Percentiles rank a stretch among this genome's conserved stretches.
These are phyloP conservation scores for Dendrocopos noguchii DNA, from an alignment of 2,113 vertebrate genomes.

Conservation along the genomic window DNA sequence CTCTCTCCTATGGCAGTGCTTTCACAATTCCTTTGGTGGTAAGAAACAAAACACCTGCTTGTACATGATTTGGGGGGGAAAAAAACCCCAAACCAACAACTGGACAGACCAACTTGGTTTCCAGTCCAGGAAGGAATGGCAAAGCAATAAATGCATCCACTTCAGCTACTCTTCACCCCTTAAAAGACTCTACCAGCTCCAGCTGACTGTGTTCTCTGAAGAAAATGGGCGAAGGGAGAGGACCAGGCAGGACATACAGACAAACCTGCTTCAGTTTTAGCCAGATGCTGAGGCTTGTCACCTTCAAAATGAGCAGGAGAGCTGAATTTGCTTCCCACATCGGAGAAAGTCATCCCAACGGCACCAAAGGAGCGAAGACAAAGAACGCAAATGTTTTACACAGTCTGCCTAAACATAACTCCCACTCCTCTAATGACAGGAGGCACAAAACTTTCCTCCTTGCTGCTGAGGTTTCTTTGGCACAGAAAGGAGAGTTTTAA, in stretches of 20 bases:
- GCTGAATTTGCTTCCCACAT: constrained; percentile 49
- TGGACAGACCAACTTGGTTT: not conserved
- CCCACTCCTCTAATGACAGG: constrained; percentile 32
- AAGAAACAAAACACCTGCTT: not conserved
- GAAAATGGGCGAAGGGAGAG: not conserved
- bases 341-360: constrained; percentile 4
- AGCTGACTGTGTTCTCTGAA: not conserved
- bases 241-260: not conserved
- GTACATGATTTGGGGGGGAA: not conserved
- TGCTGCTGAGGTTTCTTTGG: not conserved
- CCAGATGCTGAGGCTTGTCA: constrained; percentile 30
- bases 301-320: not conserved
- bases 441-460: constrained; percentile 14
- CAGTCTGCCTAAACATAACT: constrained; percentile 55
- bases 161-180: not conserved
- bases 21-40: not conserved
- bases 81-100: not conserved
- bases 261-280: constrained; percentile 8
- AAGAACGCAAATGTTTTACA: constrained; percentile 59
- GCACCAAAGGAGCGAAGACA: constrained; percentile 28
- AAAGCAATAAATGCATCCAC: not conserved
- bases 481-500: not conserved
- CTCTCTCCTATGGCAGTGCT: not conserved
- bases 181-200: not conserved
- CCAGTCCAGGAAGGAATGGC: not conserved